A percentile compares a stretch with the other conserved stretches of the same genome.
Conservation (phyloP, 53 echinoderm and acorn worm species). For the Paracentrotus lividus region DNA sequence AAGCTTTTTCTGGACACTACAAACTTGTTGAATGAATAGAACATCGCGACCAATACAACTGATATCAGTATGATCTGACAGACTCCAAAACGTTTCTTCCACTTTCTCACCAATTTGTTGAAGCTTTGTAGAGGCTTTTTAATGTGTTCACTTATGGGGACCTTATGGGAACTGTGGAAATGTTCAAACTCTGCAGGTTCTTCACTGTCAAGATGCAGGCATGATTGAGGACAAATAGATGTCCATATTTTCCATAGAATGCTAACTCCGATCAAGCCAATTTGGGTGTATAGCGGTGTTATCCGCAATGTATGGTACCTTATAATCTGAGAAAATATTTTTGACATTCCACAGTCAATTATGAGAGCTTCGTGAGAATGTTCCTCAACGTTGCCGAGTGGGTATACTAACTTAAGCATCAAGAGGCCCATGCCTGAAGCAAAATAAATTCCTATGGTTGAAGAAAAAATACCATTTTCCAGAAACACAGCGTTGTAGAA, state of each 20-base stretch:
- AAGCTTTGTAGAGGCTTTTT: neutral
- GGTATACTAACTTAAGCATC: neutral
- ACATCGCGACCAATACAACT: neutral
- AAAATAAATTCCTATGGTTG: neutral
- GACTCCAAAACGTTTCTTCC: neutral
- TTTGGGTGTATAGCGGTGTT: slow-evolving; percentile 1
- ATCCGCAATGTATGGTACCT: neutral
- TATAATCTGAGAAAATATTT: neutral
- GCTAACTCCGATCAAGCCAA: neutral
- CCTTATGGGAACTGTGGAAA: neutral
- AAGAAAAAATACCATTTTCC: neutral
- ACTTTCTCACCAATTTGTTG: neutral
- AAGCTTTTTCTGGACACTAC: slow-evolving; percentile 13
- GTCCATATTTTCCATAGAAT: slow-evolving; percentile 28
- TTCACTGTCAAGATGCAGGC: neutral
- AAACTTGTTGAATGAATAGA: neutral
- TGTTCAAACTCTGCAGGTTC: neutral
- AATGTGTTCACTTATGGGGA: neutral
- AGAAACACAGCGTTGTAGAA: slow-evolving; percentile 34
- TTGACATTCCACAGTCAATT: neutral
- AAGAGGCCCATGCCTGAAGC: slow-evolving; percentile 4
- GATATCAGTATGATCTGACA: neutral
- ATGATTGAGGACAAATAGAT: slow-evolving; percentile 1
- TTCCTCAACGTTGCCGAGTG: neutral
- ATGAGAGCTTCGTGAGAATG: neutral